Conservation (phyloP, 2,113 vertebrate species). For the Takifugu flavidus region DNA sequence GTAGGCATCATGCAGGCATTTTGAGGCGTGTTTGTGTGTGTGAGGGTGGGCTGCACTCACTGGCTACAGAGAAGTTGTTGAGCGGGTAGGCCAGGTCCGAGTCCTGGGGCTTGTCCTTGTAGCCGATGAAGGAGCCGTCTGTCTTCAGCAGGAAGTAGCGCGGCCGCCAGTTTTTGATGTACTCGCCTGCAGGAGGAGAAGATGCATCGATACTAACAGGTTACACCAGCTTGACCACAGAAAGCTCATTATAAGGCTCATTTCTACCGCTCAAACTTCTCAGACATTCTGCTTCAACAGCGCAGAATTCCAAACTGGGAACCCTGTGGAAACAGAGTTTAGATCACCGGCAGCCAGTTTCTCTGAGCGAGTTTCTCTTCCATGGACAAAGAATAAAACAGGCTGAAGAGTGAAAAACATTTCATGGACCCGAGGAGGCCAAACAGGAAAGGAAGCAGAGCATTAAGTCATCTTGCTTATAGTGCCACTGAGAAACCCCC, state of each 20-base stretch:
- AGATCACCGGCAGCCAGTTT: not conserved
- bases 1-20: no score
- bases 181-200: conserved; percentile 80
- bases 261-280: no score
- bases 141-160: conserved; percentile 95
- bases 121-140: conserved; percentile 96
- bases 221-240: not conserved
- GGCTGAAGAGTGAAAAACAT: conserved; percentile 50
- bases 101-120: conserved; percentile 98
- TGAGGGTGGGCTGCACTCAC: conserved; percentile 67
- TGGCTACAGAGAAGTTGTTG: conserved; percentile 99
- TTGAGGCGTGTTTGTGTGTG: no score
- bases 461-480: conserved; percentile 59
- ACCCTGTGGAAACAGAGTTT: conserved; percentile 9
- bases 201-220: not conserved
- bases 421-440: conserved; percentile 42
- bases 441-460: conserved; percentile 58
- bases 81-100: conserved; percentile 95
- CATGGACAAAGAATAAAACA: conserved; percentile 19
- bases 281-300: no score
- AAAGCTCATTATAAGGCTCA: not conserved
- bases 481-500: conserved; percentile 52
- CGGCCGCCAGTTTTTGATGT: conserved; percentile 98
- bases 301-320: not conserved
- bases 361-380: not conserved